Conservation (phyloP, 2,113 vertebrate species). For the Solenodon paradoxus region DNA sequence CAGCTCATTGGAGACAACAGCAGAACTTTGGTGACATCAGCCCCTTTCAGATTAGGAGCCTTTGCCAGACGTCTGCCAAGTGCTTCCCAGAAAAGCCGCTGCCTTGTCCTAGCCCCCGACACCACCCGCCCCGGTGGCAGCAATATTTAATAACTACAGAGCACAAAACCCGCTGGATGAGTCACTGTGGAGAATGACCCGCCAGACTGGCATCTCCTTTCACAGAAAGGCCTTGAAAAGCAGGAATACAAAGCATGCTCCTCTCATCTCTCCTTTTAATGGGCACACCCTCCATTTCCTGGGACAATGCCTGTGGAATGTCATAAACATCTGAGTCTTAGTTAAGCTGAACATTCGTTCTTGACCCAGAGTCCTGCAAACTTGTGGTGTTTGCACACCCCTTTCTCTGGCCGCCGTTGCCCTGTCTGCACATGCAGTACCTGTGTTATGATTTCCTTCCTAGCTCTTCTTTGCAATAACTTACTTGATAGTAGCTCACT, state of each 20-base stretch:
- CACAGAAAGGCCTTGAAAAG: slow-evolving; percentile 25
- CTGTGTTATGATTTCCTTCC: neutral
- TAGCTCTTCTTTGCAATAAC: neutral
- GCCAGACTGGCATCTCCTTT: slow-evolving; percentile 13
- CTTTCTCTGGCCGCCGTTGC: neutral
- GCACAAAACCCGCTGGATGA: slow-evolving; percentile 8
- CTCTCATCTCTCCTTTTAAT: neutral
- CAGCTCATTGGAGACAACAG: neutral
- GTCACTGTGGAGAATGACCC: slow-evolving; percentile 37
- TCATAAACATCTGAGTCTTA: neutral
- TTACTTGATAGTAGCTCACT: too few relatives aligned
- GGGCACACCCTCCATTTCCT: neutral
- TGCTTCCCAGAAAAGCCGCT: neutral
- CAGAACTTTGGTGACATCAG: neutral
- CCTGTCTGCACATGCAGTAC: neutral
- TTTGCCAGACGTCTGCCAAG: neutral
- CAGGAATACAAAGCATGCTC: neutral
- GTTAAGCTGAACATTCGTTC: neutral
- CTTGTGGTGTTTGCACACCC: neutral
- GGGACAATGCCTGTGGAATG: neutral
- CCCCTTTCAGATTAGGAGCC: neutral
- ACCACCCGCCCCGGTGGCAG: neutral
- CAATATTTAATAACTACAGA: slow-evolving; percentile 17
- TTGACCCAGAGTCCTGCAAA: neutral
- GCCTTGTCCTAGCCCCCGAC: neutral